These are phyloP conservation scores for Sebastes diploproa DNA, from an alignment of 2,797 vertebrate species.

Conservation along the genomic window DNA sequence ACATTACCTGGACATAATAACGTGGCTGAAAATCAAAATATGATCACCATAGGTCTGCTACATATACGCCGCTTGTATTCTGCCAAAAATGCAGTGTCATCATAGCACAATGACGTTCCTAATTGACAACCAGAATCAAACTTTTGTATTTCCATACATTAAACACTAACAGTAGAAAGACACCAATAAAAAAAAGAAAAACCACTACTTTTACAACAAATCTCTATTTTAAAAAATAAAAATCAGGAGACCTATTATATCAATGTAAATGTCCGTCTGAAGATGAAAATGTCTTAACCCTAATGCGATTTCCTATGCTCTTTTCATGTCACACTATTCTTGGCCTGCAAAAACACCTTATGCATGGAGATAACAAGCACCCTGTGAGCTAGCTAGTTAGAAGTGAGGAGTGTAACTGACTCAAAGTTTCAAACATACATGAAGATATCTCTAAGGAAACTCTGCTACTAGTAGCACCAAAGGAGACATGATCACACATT, in stretches of 20 bases:
- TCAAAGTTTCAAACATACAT: slow-evolving; percentile 61
- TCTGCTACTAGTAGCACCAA: slow-evolving; percentile 78
- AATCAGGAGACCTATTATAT: slow-evolving; percentile 52
- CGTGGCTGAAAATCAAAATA: slow-evolving; percentile 70
- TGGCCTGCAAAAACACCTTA: slow-evolving; percentile 53
- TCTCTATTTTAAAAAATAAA: slow-evolving; percentile 42
- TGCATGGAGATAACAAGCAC: slow-evolving; percentile 40
- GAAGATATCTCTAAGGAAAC: slow-evolving; percentile 69
- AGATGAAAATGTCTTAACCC: slow-evolving; percentile 63
- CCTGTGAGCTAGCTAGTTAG: slow-evolving; percentile 50
- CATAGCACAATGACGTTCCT: slow-evolving; percentile 62
- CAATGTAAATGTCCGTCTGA: slow-evolving; percentile 44
- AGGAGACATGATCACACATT: slow-evolving; percentile 76
- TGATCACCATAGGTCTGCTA: slow-evolving; percentile 76
- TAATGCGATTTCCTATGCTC: slow-evolving; percentile 60
- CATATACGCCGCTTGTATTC: slow-evolving; percentile 75
- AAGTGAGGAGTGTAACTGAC: slow-evolving; percentile 49
- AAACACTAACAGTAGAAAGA: slow-evolving; percentile 78
- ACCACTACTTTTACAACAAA: slow-evolving; percentile 58
- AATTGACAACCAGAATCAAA: slow-evolving; percentile 70
- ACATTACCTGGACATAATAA: slow-evolving; percentile 68
- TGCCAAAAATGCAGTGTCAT: slow-evolving; percentile 75
- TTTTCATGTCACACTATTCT: slow-evolving; percentile 50
- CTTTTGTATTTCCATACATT: slow-evolving; percentile 63
- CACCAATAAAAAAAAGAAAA: slow-evolving; percentile 61